phyloP scores from a whole-genome alignment of 2,797 vertebrate species.

The Cuculus canorus region DNA sequence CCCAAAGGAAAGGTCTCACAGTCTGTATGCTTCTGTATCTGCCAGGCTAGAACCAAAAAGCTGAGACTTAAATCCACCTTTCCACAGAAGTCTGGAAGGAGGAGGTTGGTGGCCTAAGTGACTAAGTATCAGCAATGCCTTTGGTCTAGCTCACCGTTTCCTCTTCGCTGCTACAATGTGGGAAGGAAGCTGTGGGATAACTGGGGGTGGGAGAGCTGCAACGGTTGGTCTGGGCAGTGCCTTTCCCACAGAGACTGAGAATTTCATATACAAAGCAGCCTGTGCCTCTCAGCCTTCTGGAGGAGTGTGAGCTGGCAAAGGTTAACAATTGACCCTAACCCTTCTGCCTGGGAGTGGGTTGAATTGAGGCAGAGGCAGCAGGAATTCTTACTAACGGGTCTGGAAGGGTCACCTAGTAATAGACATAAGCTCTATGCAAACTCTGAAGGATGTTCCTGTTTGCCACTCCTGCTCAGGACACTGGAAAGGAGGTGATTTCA shows the following conservation, averaged over 20 bases:
- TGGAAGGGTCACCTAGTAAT: not conserved
- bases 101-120: not conserved
- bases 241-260: slow-evolving; percentile 30
- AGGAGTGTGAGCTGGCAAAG: not conserved
- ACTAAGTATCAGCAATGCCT: slow-evolving; percentile 34
- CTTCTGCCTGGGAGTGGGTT: not conserved
- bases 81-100: slow-evolving; percentile 7
- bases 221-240: not conserved
- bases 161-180: not conserved
- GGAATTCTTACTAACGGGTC: not conserved
- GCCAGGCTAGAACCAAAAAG: not conserved
- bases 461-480: not conserved
- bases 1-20: not conserved
- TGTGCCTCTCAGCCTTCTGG: slow-evolving; percentile 3
- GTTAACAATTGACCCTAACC: not conserved
- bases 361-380: not conserved
- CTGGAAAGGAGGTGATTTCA: not conserved
- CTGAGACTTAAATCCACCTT: slow-evolving; percentile 19
- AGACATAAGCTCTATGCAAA: not conserved
- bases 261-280: not conserved
- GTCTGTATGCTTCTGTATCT: not conserved
- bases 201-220: slow-evolving; percentile 57
- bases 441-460: not conserved
- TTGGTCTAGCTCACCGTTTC: slow-evolving; percentile 44
- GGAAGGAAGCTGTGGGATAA: slow-evolving; percentile 65